Percentiles rank a stretch among this genome's conserved stretches.
Evolutionary conservation across 1,140 invertebrate genomes (phyloP).

Genomic region (Homarus americanus): DNA sequence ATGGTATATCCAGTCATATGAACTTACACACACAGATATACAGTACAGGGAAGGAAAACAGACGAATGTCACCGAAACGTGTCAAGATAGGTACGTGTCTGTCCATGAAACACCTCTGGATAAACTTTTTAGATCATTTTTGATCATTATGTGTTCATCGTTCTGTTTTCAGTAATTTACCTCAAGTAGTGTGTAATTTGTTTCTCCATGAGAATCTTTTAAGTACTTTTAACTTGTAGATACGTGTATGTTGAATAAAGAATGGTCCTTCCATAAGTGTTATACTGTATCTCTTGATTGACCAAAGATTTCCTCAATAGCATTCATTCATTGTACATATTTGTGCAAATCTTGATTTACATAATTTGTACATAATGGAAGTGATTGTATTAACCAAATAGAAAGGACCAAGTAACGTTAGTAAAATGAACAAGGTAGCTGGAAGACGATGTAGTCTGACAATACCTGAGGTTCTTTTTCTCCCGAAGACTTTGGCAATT

Average conservation of each 20-base stretch:
- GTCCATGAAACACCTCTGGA: slow-evolving; percentile 1
- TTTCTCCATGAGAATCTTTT: slow-evolving; percentile 71
- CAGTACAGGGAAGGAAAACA: not conserved
- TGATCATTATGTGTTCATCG: slow-evolving; percentile 46
- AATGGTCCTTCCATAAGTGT: slow-evolving; percentile 71
- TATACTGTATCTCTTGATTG: slow-evolving; percentile 67
- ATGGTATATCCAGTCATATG: slow-evolving; percentile 2
- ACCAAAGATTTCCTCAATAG: slow-evolving; percentile 71
- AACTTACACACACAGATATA: not conserved
- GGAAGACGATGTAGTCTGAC: slow-evolving; percentile 56
- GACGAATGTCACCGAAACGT: not conserved
- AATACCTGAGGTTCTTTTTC: slow-evolving; percentile 65
- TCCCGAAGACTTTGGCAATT: slow-evolving; percentile 60
- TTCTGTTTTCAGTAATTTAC: slow-evolving; percentile 61
- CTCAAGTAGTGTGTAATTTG: slow-evolving; percentile 66
- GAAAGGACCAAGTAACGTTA: slow-evolving; percentile 73
- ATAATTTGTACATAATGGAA: slow-evolving; percentile 71
- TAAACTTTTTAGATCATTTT: slow-evolving; percentile 26
- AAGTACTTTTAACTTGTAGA: slow-evolving; percentile 70
- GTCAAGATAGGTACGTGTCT: not conserved
- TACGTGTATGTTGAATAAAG: slow-evolving; percentile 67
- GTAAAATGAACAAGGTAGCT: slow-evolving; percentile 51
- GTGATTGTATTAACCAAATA: slow-evolving; percentile 67
- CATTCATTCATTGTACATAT: slow-evolving; percentile 70
- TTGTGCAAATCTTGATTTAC: slow-evolving; percentile 68